A percentile compares a stretch with the other conserved stretches of the same genome.
Evolutionary conservation across 92 coral and sea anemone species (phyloP).

Genomic region (Siderastrea siderea): DNA sequence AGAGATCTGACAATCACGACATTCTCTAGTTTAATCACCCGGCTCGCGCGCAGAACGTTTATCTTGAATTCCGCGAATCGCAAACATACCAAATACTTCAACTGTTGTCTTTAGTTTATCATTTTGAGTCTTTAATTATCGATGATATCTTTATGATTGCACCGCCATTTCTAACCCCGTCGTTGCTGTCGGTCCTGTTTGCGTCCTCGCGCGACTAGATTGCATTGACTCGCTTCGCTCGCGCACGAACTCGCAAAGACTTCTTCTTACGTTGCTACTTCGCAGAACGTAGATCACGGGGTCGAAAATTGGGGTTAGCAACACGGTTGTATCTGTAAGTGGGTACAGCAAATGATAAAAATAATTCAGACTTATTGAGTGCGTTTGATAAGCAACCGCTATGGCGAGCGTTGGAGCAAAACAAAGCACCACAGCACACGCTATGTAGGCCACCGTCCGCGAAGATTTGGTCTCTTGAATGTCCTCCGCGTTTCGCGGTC

Average conservation of each 20-base stretch:
- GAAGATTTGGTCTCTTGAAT: constrained; percentile 78
- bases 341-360: constrained; percentile 81
- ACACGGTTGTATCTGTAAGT: constrained; percentile 72
- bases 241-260: constrained; percentile 58
- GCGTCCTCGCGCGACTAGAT: neutral
- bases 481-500: constrained; percentile 27
- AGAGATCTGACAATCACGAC: no score
- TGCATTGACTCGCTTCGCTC: neutral
- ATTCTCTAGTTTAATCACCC: no score
- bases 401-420: constrained; percentile 72
- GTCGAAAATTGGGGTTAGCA: constrained; percentile 74
- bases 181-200: constrained; percentile 18
- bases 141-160: neutral
- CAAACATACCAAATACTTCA: neutral
- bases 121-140: neutral
- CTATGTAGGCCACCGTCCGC: constrained; percentile 70
- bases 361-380: constrained; percentile 24
- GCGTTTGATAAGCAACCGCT: constrained; percentile 54
- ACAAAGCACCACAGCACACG: constrained; percentile 73
- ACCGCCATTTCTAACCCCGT: constrained; percentile 29
- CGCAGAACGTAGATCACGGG: constrained; percentile 84
- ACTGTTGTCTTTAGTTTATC: neutral
- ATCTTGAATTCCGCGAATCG: neutral
- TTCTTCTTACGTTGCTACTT: constrained; percentile 59
- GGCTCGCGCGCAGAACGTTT: no score